Percentiles rank a stretch among this genome's conserved stretches.
phyloP scores from a whole-genome alignment of 2,888 invertebrate species.

The Prosopocoilus inquinatus region DNA sequence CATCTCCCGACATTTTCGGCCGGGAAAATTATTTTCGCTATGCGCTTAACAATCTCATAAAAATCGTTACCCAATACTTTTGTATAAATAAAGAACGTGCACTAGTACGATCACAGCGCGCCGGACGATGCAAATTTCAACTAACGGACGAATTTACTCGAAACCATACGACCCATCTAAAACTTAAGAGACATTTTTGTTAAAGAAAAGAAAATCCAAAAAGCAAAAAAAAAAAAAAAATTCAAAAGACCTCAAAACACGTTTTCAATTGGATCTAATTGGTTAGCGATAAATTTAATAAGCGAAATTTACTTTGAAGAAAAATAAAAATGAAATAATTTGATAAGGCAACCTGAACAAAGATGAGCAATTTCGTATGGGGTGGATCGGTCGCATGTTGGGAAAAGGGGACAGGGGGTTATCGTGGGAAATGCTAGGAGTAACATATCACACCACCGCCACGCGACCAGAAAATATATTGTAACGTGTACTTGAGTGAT shows the following conservation, averaged over 20 bases:
- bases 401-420: constrained; percentile 22
- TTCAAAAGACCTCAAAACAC: too few species aligned
- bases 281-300: too few species aligned
- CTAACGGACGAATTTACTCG: background rate
- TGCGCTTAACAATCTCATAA: constrained; percentile 17
- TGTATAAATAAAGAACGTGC: too few species aligned
- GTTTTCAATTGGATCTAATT: too few species aligned
- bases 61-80: constrained; percentile 9
- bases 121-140: constrained; percentile 5
- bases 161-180: background rate
- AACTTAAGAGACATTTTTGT: background rate
- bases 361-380: constrained; percentile 2
- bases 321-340: background rate
- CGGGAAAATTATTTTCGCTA: constrained; percentile 26
- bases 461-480: constrained; percentile 24
- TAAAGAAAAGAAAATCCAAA: too few species aligned
- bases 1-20: constrained; percentile 78
- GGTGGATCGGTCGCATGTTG: constrained; percentile 19
- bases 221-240: too few species aligned
- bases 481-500: background rate
- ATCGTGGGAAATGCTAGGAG: constrained; percentile 32
- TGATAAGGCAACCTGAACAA: background rate
- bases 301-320: background rate
- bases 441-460: constrained; percentile 34
- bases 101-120: too few species aligned